Conservation (phyloP, 2,113 vertebrate genomes). For the Melierax canorus region DNA sequence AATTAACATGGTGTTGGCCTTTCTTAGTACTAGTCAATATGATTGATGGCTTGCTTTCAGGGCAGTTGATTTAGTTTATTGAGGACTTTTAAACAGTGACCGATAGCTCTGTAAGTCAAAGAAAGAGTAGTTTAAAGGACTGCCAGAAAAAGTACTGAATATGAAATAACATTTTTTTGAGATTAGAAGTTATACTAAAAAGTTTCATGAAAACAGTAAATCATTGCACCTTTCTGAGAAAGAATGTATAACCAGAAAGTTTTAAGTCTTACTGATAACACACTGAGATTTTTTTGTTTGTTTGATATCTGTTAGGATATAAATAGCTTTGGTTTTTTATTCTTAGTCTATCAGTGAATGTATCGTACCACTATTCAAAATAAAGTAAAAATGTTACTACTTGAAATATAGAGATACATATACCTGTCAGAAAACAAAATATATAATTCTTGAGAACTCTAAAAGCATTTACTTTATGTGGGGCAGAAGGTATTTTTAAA, state of each 20-base stretch:
- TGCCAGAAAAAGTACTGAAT: background rate
- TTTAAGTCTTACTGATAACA: background rate
- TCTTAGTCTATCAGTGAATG: background rate
- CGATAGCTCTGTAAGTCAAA: constrained; percentile 5
- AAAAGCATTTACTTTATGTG: background rate
- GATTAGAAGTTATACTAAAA: background rate
- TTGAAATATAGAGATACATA: background rate
- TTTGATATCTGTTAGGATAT: background rate
- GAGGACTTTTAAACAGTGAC: constrained; percentile 24
- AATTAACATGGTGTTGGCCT: background rate
- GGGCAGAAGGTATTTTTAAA: background rate
- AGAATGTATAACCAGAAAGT: background rate
- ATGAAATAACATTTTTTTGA: background rate
- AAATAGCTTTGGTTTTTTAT: background rate
- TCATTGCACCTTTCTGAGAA: background rate
- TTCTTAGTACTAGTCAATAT: background rate
- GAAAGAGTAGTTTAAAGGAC: background rate
- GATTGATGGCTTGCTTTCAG: constrained; percentile 29
- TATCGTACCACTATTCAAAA: background rate
- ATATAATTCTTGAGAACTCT: background rate
- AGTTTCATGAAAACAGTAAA: background rate
- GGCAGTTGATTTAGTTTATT: background rate
- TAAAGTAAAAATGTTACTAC: background rate
- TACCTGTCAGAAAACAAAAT: background rate
- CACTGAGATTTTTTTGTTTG: background rate